Evolutionary conservation across 2,797 vertebrate species (phyloP), one percentile per base, ranked within the genome.

Genomic region (Gallinago stenura): DNA sequence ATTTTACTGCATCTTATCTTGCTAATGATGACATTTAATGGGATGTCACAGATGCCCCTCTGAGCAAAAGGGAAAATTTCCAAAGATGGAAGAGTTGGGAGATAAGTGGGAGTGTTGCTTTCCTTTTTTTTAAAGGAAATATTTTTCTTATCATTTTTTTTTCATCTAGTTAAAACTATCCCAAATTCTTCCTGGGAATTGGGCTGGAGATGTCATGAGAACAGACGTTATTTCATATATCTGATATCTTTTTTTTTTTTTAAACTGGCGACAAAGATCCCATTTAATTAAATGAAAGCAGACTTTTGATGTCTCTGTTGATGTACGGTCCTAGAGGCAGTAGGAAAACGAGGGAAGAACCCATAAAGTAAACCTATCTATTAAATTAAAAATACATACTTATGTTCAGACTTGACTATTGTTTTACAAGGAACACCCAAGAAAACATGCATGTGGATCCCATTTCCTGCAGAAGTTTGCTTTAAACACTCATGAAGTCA

Each of bases 401-500:
- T 78, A 53, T 51, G 68, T 90, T 89, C 96, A 79, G 95, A 77
- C 91, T 87, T 83, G 95, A 97, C 89, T 95, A 43, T 82, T 97
- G 90, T 90, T 95, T 96, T 97, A 90, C 69, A 91, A 93, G 65
- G 87, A 96, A 89, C 93, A 96, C 92, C 69, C 83, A 79, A 95
- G 92, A 92, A 94, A 95, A 95, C 83, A 73, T 91, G 71, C 94
- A 96, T 93, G 89, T 97, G 96, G 93, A 83, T 97, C 84, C 87
- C 85, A 97, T 97, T 98, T 98, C 91, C 96, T 97, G 89, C 65
- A 95, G 91, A 94, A 97, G 41, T 96, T 95, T 98, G 91, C 94
- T 97, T 95, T 85, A 97, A 97, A 94, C 75, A 73, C 88, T 96
- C 88, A 77, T 78, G 94, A 94, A 97, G 96, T 93, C 92, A 96